A percentile compares a stretch with the other conserved stretches of the same genome.
Evolutionary conservation across 1,140 invertebrate genomes (phyloP).

Genomic region (Diabrotica undecimpunctata): DNA sequence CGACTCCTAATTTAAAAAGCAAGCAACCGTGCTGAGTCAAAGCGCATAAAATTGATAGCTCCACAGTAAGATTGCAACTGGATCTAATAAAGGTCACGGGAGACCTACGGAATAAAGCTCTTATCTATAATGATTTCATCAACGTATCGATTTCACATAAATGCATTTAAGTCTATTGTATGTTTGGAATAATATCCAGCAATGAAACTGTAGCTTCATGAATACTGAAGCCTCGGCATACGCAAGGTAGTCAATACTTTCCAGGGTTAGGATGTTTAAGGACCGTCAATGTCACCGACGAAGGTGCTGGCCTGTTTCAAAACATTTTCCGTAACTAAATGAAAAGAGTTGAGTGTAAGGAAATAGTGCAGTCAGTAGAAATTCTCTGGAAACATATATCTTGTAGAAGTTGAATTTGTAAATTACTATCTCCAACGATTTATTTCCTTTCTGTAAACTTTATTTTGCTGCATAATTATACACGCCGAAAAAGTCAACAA

Average conservation of each 20-base stretch:
- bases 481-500: no score
- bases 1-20: conserved; percentile 21
- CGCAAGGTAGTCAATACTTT: neutral
- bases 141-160: conserved; percentile 15
- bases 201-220: conserved; percentile 13
- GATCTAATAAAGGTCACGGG: conserved; percentile 18
- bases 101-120: conserved; percentile 4
- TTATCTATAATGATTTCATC: conserved; percentile 19
- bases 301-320: neutral
- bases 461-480: no score
- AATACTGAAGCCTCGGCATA: neutral
- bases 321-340: neutral
- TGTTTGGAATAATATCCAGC: conserved; percentile 8
- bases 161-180: conserved; percentile 9
- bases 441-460: no score
- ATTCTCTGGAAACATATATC: no score
- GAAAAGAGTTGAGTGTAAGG: no score
- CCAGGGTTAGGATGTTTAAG: neutral
- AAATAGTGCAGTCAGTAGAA: no score
- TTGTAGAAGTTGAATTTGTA: no score
- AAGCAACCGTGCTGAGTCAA: conserved; percentile 21
- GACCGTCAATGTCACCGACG: neutral
- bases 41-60: conserved; percentile 21
- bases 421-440: no score
- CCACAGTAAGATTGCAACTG: conserved; percentile 23